Percentiles rank a stretch among this genome's conserved stretches.
phyloP scores from a whole-genome alignment of 1,140 invertebrate species.

The Drosophila bocqueti region DNA sequence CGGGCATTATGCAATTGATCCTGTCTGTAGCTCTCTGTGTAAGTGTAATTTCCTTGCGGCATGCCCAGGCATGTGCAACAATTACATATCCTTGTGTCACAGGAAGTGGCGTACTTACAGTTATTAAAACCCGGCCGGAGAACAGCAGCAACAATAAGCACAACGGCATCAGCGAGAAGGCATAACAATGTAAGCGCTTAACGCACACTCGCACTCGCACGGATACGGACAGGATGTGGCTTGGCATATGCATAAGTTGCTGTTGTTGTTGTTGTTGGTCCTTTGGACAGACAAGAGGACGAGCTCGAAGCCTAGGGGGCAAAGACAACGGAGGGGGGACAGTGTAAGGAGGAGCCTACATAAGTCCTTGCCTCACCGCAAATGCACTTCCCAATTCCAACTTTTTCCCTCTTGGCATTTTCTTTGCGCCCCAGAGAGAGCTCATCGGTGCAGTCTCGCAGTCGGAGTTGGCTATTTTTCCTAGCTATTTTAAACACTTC shows the following conservation, averaged over 20 bases:
- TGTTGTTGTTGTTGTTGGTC: conserved; percentile 16
- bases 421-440: conserved; percentile 29
- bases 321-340: conserved; percentile 25
- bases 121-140: conserved; percentile 67
- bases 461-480: conserved; percentile 6
- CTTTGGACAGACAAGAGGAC: conserved; percentile 30
- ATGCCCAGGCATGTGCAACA: conserved; percentile 65
- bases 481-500: too few species aligned
- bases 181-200: conserved; percentile 78
- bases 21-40: conserved; percentile 14
- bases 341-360: conserved; percentile 12
- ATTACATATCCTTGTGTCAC: conserved; percentile 69
- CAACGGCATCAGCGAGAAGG: conserved; percentile 45
- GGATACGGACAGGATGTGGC: conserved; percentile 44
- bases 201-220: conserved; percentile 45
- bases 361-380: conserved; percentile 67
- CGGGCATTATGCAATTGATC: conserved; percentile 48
- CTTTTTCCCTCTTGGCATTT: conserved; percentile 47
- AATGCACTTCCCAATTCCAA: conserved; percentile 72
- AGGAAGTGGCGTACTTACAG: conserved; percentile 76
- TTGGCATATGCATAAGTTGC: conserved; percentile 61
- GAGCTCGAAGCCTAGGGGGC: not conserved
- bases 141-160: conserved; percentile 51
- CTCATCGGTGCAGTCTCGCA: conserved; percentile 1
- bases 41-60: conserved; percentile 50